Conservation (phyloP, 1,140 invertebrate genomes). For the Drosophila sp. region DNA sequence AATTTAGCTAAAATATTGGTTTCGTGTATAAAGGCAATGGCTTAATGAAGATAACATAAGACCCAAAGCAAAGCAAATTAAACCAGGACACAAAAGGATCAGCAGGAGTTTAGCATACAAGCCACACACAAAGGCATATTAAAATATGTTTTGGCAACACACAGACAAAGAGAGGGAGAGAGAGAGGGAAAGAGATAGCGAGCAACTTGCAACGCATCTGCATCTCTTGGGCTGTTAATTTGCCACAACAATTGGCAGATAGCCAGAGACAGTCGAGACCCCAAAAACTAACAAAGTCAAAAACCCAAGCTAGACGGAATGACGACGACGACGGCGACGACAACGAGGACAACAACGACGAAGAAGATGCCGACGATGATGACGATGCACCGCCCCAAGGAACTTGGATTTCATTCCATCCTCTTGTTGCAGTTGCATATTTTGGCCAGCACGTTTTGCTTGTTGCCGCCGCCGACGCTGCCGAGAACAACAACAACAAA, state of each 20-base stretch:
- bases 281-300: slow-evolving; percentile 67
- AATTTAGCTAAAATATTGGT: slow-evolving; percentile 13
- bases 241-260: slow-evolving; percentile 78
- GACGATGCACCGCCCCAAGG: slow-evolving; percentile 35
- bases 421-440: slow-evolving; percentile 59
- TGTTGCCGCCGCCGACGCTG: slow-evolving; percentile 37
- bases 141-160: slow-evolving; percentile 67
- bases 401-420: slow-evolving; percentile 29
- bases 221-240: slow-evolving; percentile 73
- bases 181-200: slow-evolving; percentile 2
- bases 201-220: slow-evolving; percentile 35
- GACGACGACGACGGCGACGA: slow-evolving; percentile 45
- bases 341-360: background rate
- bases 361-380: background rate
- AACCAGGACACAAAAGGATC: background rate
- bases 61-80: background rate
- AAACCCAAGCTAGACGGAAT: slow-evolving; percentile 68
- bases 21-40: slow-evolving; percentile 7
- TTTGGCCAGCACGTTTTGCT: slow-evolving; percentile 56
- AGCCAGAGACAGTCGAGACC: slow-evolving; percentile 48
- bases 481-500: slow-evolving; percentile 58
- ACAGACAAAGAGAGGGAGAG: slow-evolving; percentile 27
- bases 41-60: slow-evolving; percentile 52
- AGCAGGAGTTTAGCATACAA: slow-evolving; percentile 26
- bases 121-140: slow-evolving; percentile 76